Percentiles rank a stretch among this genome's conserved stretches.
These are phyloP conservation scores for Gavialis gangeticus DNA, from an alignment of 2,113 vertebrate species.

Conservation along the genomic window DNA sequence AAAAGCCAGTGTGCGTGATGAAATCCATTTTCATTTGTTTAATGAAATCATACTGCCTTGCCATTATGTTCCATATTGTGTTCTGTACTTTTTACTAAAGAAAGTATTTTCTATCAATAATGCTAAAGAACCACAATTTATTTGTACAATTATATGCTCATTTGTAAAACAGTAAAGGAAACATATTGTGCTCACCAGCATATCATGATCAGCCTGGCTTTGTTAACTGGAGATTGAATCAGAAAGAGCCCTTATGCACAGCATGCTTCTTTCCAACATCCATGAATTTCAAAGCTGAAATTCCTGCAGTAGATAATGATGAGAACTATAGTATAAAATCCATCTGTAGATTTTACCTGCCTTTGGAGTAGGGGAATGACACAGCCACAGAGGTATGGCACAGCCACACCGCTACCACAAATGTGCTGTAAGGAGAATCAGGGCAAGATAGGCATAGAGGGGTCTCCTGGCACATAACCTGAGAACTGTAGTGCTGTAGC, in stretches of 20 bases:
- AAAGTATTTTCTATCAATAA: neutral
- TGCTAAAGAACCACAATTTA: neutral
- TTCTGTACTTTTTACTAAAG: neutral
- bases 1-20: neutral
- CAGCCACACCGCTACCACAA: neutral
- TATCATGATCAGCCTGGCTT: neutral
- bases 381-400: neutral
- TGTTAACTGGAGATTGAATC: neutral
- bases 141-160: neutral
- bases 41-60: neutral
- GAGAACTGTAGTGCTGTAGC: neutral
- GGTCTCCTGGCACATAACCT: neutral
- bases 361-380: neutral
- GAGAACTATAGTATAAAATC: neutral
- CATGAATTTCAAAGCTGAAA: neutral
- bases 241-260: neutral
- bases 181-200: neutral
- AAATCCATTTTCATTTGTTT: neutral
- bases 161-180: neutral
- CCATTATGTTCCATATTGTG: neutral
- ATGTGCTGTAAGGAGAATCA: neutral
- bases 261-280: neutral
- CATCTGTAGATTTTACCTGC: neutral
- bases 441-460: neutral
- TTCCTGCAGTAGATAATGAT: neutral